Percentiles rank a stretch among this genome's conserved stretches.
phyloP scores from a whole-genome alignment of 2,888 invertebrate species.

The Drosophila neotestacea region DNA sequence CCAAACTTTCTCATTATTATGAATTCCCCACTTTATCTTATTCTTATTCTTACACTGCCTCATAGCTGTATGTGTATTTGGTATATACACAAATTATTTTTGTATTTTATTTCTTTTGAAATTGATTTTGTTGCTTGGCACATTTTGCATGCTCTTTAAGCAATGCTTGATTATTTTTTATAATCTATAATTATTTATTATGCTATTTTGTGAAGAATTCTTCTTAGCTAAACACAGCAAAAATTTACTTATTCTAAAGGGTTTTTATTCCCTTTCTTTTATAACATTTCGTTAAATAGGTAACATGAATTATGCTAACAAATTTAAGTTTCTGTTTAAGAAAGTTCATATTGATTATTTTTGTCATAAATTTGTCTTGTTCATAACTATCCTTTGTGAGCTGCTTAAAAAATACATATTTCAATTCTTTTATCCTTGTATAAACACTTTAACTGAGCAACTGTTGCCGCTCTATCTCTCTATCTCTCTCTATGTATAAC shows the following conservation, averaged over 20 bases:
- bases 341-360: conserved; percentile 20
- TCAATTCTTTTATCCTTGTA: background rate
- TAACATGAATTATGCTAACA: conserved; percentile 33
- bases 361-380: background rate
- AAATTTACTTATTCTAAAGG: conserved; percentile 17
- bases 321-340: conserved; percentile 15
- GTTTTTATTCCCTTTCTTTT: background rate
- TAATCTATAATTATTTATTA: background rate
- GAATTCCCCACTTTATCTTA: background rate
- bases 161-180: conserved; percentile 26
- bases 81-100: conserved; percentile 22
- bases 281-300: conserved; percentile 38
- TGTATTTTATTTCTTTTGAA: conserved; percentile 12
- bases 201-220: conserved; percentile 6
- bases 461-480: conserved; percentile 3
- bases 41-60: conserved; percentile 20
- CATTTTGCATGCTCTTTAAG: conserved; percentile 43
- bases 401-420: conserved; percentile 19
- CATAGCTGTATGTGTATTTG: conserved; percentile 14
- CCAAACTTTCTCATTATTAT: background rate
- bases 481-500: background rate
- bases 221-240: conserved; percentile 27
- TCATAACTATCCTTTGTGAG: background rate
- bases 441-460: conserved; percentile 21
- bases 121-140: conserved; percentile 51